phyloP scores from a whole-genome alignment of 2,113 vertebrate species.

The Phaetusa simplex region DNA sequence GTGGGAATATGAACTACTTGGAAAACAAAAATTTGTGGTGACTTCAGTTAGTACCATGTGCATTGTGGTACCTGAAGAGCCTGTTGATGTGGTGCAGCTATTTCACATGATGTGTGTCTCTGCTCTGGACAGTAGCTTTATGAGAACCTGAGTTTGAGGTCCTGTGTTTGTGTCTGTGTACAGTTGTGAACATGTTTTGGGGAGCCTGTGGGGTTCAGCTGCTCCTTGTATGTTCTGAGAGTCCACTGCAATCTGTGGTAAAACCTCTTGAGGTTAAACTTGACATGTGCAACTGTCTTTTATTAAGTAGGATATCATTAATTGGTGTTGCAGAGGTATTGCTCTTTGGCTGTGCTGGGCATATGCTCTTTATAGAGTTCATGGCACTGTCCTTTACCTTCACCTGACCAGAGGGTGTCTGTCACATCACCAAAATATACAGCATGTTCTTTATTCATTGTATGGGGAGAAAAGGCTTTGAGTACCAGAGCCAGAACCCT shows the following conservation, averaged over 20 bases:
- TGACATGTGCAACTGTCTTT: background rate
- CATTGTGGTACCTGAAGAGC: background rate
- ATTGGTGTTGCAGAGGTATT: background rate
- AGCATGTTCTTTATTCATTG: background rate
- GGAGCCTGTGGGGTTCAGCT: background rate
- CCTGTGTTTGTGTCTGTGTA: background rate
- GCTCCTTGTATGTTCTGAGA: background rate
- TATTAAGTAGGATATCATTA: background rate
- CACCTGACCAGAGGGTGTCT: background rate
- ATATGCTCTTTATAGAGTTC: background rate
- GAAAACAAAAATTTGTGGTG: rapidly evolving
- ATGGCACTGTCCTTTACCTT: background rate
- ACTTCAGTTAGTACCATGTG: rapidly evolving
- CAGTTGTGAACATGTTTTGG: background rate
- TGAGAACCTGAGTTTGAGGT: background rate
- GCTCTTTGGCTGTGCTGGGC: rapidly evolving
- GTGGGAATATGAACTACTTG: background rate
- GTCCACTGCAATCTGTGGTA: background rate
- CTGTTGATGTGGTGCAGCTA: background rate
- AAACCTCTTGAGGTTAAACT: background rate
- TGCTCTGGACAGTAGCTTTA: background rate
- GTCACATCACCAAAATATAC: background rate
- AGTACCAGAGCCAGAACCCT: background rate
- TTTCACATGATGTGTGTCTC: rapidly evolving
- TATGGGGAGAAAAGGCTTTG: background rate